Base-by-base conservation (phyloP, 1,140 invertebrate species). In the Hirudo medicinalis region DNA sequence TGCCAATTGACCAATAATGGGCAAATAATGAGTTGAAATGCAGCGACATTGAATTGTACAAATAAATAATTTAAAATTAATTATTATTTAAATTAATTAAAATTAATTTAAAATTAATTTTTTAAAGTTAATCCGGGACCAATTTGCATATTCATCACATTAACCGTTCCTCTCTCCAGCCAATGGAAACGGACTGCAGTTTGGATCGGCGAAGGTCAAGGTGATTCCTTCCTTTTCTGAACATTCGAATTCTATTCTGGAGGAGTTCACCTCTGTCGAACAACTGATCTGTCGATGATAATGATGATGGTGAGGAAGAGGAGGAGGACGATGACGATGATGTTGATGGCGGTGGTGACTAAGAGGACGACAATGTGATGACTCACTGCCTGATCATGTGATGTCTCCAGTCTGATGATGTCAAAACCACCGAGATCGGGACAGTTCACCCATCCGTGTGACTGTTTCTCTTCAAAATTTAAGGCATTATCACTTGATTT, bases 231-330 rank as follows among this genome's bases (percentile, higher is more conserved):
- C 57, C 0, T 22, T 25, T 13, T 63, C 29, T 32, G 29, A 25
- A 32, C 57, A 63, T 32, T 63, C 57, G 57, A 63, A 32, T 63
- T 63, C 57, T 22, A 63, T 25, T 32, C 57, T 22, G 0, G 57
- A 25, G 22, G 57, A 63, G 29, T 32, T 63, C 57, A 25, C 57
- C 11, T 63, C 57, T 13, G 57, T 63, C 11, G 57, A 63, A 20
- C 57, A 63, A 22, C 22, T 63, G 57, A 63, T 63, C 57, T 63
- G 57, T 25, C 29, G 57, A 63, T n/a, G 57, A 63, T 20, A 15
- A 63, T n/a, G 57, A 63, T 63, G 57, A 22, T 20, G 29, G 19
- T n/a, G 57, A 22, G 0, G 57, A 63, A 8, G 57, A 63, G 4
- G 57, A 22, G 0, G 22, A 25, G 0, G 57, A 49, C 17, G 57